Base-by-base conservation (phyloP, 64 coral and sea anemone species). In the Actinia tenebrosa region DNA sequence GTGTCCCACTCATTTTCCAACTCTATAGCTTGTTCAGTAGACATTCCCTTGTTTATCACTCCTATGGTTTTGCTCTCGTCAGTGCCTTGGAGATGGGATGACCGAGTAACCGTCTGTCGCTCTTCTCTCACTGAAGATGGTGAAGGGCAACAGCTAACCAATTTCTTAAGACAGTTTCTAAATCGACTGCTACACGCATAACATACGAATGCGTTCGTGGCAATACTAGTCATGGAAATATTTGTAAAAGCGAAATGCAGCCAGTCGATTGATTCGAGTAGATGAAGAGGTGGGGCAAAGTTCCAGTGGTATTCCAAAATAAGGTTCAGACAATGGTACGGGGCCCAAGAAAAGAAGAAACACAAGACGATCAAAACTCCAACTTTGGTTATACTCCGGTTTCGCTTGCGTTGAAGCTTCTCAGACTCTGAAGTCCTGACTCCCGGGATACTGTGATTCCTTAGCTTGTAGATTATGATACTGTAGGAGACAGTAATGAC, bases 321-420 rank as follows among this genome's bases (percentile, higher is more conserved):
- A 20, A 81, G 44, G 44, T 19, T 53, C 3, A 62, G 20, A 56
- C 60, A 42, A 13, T 79, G 77, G 44, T 80, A 80, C 5, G 88
- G 88, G 6, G 82, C 37, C 88, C 80, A 89, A 20, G 79, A 83
- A 4, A 84, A 13, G 60, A 55, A n/a, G 22, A 83, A 89, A 20
- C 20, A 60, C 16, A 71, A 46, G 18, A 89, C 80, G 18, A 84
- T 83, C 0, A 66, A 80, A 17, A 89, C 60, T 30, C 80, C 80
- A 50, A 89, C 17, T 53, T 83, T 84, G 2, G 83, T 64, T 14
- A 60, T 83, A 20, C 46, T 84, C 56, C 19, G 15, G 27, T 89
- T 84, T 37, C 7, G 22, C n/a, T 68, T 77, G 30, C 22, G 10
- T 20, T 81, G 16, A 26, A 50, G 4, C 10, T 58, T 71, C 8